phyloP scores from a whole-genome alignment of 2,113 vertebrate species.

The Ciconia boyciana region DNA sequence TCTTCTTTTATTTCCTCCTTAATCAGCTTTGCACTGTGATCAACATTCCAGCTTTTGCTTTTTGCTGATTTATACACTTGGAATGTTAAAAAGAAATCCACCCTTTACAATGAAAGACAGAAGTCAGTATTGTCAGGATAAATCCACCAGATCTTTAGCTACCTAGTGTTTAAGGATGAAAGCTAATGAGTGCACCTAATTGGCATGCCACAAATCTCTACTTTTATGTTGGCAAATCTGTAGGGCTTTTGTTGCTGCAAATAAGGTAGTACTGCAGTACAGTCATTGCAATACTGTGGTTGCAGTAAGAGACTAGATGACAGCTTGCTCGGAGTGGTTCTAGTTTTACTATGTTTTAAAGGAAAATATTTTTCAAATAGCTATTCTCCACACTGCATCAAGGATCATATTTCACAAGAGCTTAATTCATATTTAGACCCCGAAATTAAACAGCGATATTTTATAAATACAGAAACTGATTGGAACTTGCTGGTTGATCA shows the following conservation, averaged over 20 bases:
- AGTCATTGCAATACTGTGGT: background rate
- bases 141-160: background rate
- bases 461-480: background rate
- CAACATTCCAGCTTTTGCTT: background rate
- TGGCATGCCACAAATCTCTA: background rate
- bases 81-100: background rate
- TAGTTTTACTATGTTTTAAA: background rate
- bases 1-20: background rate
- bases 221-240: background rate
- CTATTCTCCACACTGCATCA: background rate
- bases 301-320: background rate
- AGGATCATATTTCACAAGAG: background rate
- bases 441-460: background rate
- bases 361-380: background rate
- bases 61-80: background rate
- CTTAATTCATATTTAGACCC: background rate
- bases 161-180: background rate
- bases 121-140: background rate
- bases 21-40: background rate
- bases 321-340: background rate
- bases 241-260: background rate
- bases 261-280: background rate
- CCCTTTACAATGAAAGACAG: background rate
- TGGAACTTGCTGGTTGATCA: background rate
- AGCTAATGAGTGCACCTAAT: background rate